Conservation (phyloP, 2,888 invertebrate genomes). For the Pseudanteris insignis region DNA sequence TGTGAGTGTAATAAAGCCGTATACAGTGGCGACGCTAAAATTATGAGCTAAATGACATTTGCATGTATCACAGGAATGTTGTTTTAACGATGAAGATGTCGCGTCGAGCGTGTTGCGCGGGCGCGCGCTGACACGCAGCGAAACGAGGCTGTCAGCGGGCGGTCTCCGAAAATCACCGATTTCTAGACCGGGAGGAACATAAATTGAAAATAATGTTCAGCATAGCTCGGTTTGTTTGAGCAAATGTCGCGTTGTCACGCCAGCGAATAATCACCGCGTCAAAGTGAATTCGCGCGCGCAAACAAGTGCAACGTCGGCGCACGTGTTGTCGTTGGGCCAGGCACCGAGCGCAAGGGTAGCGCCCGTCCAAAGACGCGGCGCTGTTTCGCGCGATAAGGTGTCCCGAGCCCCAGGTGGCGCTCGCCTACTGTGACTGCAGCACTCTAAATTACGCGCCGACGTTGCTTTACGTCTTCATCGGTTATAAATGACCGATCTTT, state of each 20-base stretch:
- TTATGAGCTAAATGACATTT: no score
- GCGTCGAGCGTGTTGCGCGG: no score
- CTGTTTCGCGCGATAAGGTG: constrained; percentile 58
- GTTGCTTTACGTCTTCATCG: constrained; percentile 63
- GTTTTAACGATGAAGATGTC: no score
- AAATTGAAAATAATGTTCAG: constrained; percentile 64
- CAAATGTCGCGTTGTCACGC: constrained; percentile 57
- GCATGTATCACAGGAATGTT: constrained; percentile 20
- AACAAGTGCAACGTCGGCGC: no score
- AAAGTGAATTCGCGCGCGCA: no score
- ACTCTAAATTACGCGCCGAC: constrained; percentile 66
- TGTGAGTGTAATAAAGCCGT: not conserved
- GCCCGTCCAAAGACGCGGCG: constrained; percentile 34
- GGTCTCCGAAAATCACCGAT: constrained; percentile 56
- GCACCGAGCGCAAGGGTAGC: no score
- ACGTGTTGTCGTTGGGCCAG: constrained; percentile 8
- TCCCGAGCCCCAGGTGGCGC: constrained; percentile 62
- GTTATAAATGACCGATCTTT: constrained; percentile 50
- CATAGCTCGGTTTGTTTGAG: constrained; percentile 44
- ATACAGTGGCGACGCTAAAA: constrained; percentile 22
- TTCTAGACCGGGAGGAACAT: constrained; percentile 58
- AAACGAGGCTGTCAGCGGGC: constrained; percentile 46
- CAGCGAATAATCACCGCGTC: constrained; percentile 39
- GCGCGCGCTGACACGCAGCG: no score
- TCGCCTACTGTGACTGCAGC: constrained; percentile 63